Evolutionary conservation across 2,113 vertebrate genomes (phyloP).

Genomic region (Lepidothrix coronata): DNA sequence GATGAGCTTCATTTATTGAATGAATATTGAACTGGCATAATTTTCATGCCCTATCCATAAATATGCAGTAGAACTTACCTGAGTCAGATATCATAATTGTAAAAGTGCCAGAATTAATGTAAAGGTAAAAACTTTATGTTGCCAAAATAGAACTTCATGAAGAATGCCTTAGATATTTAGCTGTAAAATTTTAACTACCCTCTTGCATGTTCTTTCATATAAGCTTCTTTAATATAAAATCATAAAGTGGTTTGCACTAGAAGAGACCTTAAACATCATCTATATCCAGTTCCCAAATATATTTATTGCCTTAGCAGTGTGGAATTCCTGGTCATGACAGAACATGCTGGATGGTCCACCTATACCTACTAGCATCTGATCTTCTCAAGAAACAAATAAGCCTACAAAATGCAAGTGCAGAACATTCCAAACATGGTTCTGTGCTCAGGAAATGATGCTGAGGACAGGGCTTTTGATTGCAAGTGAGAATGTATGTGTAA

Average conservation of each 20-base stretch:
- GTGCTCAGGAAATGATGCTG: neutral
- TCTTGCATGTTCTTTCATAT: neutral
- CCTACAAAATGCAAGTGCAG: neutral
- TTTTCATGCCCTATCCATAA: neutral
- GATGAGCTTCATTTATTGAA: neutral
- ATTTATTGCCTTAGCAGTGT: neutral
- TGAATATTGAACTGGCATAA: neutral
- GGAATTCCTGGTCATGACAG: neutral
- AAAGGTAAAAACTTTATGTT: slow-evolving; percentile 6
- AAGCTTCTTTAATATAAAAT: neutral
- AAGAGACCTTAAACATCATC: neutral
- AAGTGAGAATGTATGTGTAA: neutral
- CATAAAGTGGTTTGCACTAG: neutral
- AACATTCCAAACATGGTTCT: neutral
- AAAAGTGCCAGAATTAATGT: neutral
- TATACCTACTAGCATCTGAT: neutral
- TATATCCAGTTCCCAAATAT: neutral
- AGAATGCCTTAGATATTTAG: neutral
- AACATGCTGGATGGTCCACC: neutral
- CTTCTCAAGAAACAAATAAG: neutral
- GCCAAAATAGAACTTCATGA: neutral
- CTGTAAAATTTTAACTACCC: neutral
- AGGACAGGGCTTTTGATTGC: neutral
- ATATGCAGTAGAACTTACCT: neutral
- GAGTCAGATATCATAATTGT: neutral